Base-by-base conservation (phyloP, 2,888 invertebrate species). In the Hypselothyrea guttata region DNA sequence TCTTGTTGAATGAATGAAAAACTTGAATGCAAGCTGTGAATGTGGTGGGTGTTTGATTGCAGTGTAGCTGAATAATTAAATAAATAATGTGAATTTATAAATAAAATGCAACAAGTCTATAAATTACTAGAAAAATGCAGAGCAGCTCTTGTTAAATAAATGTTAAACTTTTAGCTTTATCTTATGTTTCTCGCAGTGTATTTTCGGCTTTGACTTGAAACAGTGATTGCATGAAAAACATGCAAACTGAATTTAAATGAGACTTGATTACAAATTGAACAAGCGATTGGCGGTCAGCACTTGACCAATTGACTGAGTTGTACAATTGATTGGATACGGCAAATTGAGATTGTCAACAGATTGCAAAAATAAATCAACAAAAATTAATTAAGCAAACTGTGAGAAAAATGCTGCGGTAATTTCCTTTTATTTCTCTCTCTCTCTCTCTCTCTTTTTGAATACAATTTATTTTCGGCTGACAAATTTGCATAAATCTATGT, bases 171-270 rank as follows among this genome's bases (percentile, higher is more conserved):
- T n/a, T n/a, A n/a, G n/a, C n/a, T n/a, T n/a, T n/a, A n/a, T n/a
- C n/a, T n/a, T n/a, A n/a, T n/a, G 5, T 47, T 40, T 53, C 28
- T 52, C 4, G 16, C 35, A 35, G 37, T 38, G 41, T 49, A 13
- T 49, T 31, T 44, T 7, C n/a, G 7, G 30, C n/a, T 30, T 3
- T 30, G 40, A 31, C 35, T n/a, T 38, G 46, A 47, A 30, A 47
- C 4, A 55, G 59, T 55, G 63, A 71, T 82, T 82, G 62, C 73
- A 70, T 81, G 65, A 74, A 66, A 82, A 75, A 65, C 71, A 83
- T 78, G 86, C 75, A 67, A 73, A 75, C 71, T 75, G 86, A 87
- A 86, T 86, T 73, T 75, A 75, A 86, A 84, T 82, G 64, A 86
- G 76, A 41, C 71, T 83, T 73, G 70, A 86, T 84, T 83, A 85